Evolutionary conservation across 53 echinoderm and acorn worm genomes (phyloP).

Genomic region (Apostichopus leukothele): DNA sequence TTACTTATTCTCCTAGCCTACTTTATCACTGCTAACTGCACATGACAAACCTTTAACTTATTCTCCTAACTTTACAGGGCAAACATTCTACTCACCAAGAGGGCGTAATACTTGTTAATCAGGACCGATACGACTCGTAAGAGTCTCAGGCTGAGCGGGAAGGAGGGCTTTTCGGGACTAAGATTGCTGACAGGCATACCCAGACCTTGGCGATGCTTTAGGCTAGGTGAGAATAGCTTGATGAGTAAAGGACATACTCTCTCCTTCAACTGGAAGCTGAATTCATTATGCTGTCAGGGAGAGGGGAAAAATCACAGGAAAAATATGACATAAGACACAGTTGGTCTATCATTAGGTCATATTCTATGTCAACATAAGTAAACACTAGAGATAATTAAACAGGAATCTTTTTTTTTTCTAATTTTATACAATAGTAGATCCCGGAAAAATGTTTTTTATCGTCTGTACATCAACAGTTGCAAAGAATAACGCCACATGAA

Average conservation of each 20-base stretch:
- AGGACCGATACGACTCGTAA: conserved; percentile 93
- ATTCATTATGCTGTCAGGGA: conserved; percentile 77
- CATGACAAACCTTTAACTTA: no score
- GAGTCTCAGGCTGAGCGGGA: conserved; percentile 86
- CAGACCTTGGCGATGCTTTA: conserved; percentile 82
- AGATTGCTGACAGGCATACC: conserved; percentile 54
- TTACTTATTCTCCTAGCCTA: no score
- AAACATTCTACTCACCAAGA: conserved; percentile 69
- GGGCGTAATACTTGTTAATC: conserved; percentile 93
- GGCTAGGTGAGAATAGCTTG: conserved; percentile 94
- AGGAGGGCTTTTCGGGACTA: conserved; percentile 88
- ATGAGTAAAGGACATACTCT: conserved; percentile 95
- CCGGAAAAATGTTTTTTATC: no score
- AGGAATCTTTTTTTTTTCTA: no score
- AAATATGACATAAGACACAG: background rate
- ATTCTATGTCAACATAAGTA: no score
- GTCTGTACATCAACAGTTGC: no score
- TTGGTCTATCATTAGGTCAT: background rate
- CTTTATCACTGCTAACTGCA: no score
- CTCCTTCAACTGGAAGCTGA: conserved; percentile 94
- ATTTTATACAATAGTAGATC: no score
- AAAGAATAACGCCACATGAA: no score
- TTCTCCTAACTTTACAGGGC: no score
- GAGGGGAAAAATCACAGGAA: background rate
- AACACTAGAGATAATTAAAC: no score